Percentiles rank a stretch among this genome's conserved stretches.
These are phyloP conservation scores for Thaumatotibia leucotreta DNA, from an alignment of 1,140 invertebrate species.

Conservation along the genomic window DNA sequence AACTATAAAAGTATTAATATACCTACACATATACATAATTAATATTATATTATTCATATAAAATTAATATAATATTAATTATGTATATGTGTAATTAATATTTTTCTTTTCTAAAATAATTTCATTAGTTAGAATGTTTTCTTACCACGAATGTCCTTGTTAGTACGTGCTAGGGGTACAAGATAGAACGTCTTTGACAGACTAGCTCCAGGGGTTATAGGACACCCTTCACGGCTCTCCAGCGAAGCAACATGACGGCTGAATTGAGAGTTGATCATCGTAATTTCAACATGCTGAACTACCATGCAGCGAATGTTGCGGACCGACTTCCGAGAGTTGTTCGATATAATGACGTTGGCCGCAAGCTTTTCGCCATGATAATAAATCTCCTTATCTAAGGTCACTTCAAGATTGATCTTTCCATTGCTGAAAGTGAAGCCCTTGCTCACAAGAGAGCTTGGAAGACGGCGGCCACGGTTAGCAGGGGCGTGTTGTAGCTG, in stretches of 20 bases:
- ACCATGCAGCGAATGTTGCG: constrained; percentile 91
- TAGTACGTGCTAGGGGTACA: constrained; percentile 89
- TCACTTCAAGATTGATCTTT: constrained; percentile 92
- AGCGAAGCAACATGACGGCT: constrained; percentile 90
- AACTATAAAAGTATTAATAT: too few relatives aligned
- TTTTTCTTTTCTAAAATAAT: constrained; percentile 55
- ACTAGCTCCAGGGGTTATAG: constrained; percentile 92
- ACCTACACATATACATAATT: too few relatives aligned
- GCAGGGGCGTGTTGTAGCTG: constrained; percentile 86
- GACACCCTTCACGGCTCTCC: constrained; percentile 93
- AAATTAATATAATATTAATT: too few relatives aligned
- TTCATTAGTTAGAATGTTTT: constrained; percentile 13
- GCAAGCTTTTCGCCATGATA: constrained; percentile 93
- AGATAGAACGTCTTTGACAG: constrained; percentile 92
- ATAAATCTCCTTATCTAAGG: constrained; percentile 90
- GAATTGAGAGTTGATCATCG: constrained; percentile 95
- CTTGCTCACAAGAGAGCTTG: constrained; percentile 92
- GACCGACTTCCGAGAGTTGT: constrained; percentile 92
- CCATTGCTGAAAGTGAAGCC: constrained; percentile 94
- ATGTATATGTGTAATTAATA: too few relatives aligned
- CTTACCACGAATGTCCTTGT: constrained; percentile 88
- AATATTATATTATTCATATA: too few relatives aligned
- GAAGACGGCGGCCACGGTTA: constrained; percentile 83
- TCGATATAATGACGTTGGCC: constrained; percentile 89
- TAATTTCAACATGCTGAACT: constrained; percentile 94